phyloP scores from a whole-genome alignment of 2,888 invertebrate species.

The Idaea straminata region DNA sequence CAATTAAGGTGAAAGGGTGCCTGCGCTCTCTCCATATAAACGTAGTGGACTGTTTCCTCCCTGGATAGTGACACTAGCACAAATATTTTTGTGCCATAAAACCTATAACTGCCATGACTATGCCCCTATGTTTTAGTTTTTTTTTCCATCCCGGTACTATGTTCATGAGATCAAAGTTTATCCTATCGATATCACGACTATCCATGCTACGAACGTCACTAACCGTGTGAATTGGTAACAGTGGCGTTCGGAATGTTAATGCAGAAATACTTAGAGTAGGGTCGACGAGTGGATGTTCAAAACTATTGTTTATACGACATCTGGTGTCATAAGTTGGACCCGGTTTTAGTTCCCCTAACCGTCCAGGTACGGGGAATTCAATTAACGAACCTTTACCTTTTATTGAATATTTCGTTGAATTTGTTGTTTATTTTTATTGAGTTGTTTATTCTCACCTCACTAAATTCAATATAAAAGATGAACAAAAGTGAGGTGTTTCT shows the following conservation, averaged over 20 bases:
- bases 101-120: too few species aligned
- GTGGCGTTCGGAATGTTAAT: constrained; percentile 33
- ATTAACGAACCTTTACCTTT: not conserved
- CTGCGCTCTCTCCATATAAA: too few species aligned
- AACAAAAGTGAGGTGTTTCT: too few species aligned
- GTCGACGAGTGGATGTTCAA: not conserved
- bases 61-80: too few species aligned
- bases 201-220: not conserved
- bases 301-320: constrained; percentile 2
- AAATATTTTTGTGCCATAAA: too few species aligned
- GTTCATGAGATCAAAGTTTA: not conserved
- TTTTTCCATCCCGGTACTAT: too few species aligned
- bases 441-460: not conserved
- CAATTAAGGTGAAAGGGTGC: too few species aligned
- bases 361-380: not conserved
- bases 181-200: not conserved
- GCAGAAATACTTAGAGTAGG: constrained; percentile 11
- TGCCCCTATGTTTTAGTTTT: too few species aligned
- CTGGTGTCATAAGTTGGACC: constrained; percentile 4
- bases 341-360: not conserved
- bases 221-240: constrained; percentile 30
- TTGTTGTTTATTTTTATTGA: not conserved
- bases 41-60: too few species aligned
- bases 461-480: too few species aligned
- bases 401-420: not conserved